A percentile compares a stretch with the other conserved stretches of the same genome.
Evolutionary conservation across 2,797 vertebrate genomes (phyloP).

Genomic region (Lacerta agilis): DNA sequence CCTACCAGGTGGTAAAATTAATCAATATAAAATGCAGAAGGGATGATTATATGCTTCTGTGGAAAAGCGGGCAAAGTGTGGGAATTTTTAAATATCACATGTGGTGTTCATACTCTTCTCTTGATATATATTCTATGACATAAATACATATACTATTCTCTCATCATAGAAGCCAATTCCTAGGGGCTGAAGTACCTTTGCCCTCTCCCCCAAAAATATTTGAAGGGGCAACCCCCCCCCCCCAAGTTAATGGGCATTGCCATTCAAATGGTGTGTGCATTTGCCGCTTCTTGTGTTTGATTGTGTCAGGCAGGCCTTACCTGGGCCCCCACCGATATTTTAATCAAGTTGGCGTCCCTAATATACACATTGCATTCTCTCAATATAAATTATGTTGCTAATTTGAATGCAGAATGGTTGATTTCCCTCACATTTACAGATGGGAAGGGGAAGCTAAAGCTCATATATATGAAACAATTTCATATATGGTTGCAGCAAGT

Average conservation of each 20-base stretch:
- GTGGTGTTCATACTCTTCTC: background rate
- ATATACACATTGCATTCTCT: background rate
- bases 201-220: no score
- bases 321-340: no score
- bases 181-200: no score
- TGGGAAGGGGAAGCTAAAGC: background rate
- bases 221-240: no score
- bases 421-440: background rate
- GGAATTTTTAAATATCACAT: background rate
- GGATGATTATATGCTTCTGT: background rate
- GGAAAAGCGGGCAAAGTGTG: background rate
- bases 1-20: background rate
- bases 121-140: no score
- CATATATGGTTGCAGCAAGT: background rate
- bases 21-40: background rate
- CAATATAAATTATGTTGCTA: background rate
- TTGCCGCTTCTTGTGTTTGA: no score
- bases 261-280: no score
- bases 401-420: background rate
- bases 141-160: no score
- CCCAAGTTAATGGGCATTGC: no score
- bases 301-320: no score
- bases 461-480: background rate
- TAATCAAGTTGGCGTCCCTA: no score
- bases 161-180: no score